phyloP scores from a whole-genome alignment of 2,797 vertebrate genomes.

The Gymnoscopelus microlampas region DNA sequence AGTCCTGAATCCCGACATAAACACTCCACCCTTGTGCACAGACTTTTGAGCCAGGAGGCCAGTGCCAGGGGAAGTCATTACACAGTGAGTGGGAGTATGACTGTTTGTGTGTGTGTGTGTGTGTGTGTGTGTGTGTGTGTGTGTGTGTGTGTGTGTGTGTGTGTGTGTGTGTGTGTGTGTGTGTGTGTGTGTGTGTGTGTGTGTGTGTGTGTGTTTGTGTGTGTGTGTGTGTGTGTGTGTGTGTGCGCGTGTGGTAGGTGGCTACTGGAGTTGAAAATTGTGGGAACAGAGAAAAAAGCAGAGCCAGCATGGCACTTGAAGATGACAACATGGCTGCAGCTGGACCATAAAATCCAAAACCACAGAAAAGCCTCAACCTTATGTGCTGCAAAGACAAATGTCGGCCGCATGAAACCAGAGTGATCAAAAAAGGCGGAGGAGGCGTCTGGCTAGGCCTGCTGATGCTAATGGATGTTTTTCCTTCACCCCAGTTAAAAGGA shows the following conservation, averaged over 20 bases:
- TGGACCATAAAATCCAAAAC: constrained; percentile 55
- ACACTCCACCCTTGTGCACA: constrained; percentile 67
- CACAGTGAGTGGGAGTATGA: constrained; percentile 21
- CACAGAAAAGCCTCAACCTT: constrained; percentile 46
- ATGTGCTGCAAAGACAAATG: constrained; percentile 25
- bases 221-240: background rate
- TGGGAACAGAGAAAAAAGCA: constrained; percentile 45
- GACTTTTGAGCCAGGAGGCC: constrained; percentile 57
- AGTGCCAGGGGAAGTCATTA: constrained; percentile 72
- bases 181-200: background rate
- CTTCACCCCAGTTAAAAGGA: constrained; percentile 53
- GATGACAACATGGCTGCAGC: constrained; percentile 50
- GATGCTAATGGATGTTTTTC: constrained; percentile 57
- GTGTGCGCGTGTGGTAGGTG: constrained; percentile 34
- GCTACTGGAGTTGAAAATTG: constrained; percentile 62
- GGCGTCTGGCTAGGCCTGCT: constrained; percentile 43
- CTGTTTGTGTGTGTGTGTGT: constrained; percentile 22
- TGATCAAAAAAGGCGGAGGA: constrained; percentile 52
- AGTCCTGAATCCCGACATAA: constrained; percentile 50
- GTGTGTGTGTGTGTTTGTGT: background rate
- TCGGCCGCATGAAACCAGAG: constrained; percentile 44
- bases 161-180: constrained; percentile 19
- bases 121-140: constrained; percentile 15
- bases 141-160: constrained; percentile 18
- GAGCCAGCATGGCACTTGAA: constrained; percentile 47